These are phyloP conservation scores for Hydractinia echinata DNA, from an alignment of 30 jellyfish, hydroid and myxozoan species.

Conservation along the genomic window DNA sequence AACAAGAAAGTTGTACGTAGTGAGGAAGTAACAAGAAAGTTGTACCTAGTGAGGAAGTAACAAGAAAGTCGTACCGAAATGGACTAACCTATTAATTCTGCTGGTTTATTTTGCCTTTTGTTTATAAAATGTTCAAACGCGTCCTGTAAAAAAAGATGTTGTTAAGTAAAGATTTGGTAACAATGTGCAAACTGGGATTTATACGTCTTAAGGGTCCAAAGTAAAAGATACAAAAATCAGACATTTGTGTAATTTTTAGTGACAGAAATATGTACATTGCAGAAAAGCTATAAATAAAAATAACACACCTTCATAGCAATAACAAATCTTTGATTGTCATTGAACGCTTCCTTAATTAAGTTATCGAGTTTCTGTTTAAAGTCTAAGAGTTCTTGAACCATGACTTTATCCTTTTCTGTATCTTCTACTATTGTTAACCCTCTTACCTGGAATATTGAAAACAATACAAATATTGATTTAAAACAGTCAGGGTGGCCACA, in stretches of 20 bases:
- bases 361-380: slow-evolving; percentile 81
- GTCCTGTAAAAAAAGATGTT: slow-evolving; percentile 48
- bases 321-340: slow-evolving; percentile 66
- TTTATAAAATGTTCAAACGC: slow-evolving; percentile 87
- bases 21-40: too few species aligned
- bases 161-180: too few species aligned
- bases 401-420: slow-evolving; percentile 78
- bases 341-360: slow-evolving; percentile 62
- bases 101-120: slow-evolving; percentile 96
- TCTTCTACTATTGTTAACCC: slow-evolving; percentile 81
- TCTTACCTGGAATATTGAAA: slow-evolving; percentile 41
- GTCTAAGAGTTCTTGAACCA: slow-evolving; percentile 93
- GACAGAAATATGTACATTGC: not conserved
- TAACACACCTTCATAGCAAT: slow-evolving; percentile 71
- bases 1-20: too few species aligned
- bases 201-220: not conserved
- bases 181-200: too few species aligned
- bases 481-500: too few species aligned
- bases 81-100: slow-evolving; percentile 69
- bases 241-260: not conserved
- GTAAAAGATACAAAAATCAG: not conserved
- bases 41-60: not conserved
- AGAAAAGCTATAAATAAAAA: not conserved
- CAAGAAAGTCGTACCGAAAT: not conserved
- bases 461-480: not conserved